Conservation (phyloP, 2,797 vertebrate genomes). For the Sylvia borin region DNA sequence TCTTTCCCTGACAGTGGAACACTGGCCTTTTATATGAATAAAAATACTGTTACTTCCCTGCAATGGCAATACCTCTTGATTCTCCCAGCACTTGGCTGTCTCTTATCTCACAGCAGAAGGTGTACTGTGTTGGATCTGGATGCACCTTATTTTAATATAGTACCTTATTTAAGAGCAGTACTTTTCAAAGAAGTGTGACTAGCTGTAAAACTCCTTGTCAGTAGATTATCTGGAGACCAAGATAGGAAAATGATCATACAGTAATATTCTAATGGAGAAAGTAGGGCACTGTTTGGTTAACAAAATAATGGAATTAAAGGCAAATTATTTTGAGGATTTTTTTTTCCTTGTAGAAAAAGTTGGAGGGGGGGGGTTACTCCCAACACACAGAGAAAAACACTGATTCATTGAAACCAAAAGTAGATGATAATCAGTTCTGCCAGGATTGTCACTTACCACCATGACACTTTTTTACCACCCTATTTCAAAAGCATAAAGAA, state of each 20-base stretch:
- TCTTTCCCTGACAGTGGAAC: background rate
- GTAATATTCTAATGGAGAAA: background rate
- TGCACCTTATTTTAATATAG: background rate
- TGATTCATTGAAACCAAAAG: background rate
- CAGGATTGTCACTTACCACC: background rate
- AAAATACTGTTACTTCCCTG: background rate
- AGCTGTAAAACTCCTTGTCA: background rate
- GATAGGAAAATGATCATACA: background rate
- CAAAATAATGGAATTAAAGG: background rate
- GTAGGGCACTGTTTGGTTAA: background rate
- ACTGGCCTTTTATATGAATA: background rate
- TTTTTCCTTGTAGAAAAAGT: background rate
- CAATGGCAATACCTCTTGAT: background rate
- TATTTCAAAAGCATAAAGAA: conserved; percentile 22
- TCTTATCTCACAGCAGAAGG: background rate
- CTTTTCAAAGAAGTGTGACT: background rate
- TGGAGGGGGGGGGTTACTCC: too few species aligned
- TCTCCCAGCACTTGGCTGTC: background rate
- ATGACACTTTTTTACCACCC: background rate
- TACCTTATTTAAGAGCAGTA: background rate
- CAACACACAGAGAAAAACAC: background rate
- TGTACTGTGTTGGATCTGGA: background rate
- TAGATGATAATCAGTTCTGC: background rate
- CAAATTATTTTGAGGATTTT: background rate
- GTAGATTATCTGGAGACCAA: background rate